Conservation (phyloP, 2,113 vertebrate species). For the Geococcyx californianus region DNA sequence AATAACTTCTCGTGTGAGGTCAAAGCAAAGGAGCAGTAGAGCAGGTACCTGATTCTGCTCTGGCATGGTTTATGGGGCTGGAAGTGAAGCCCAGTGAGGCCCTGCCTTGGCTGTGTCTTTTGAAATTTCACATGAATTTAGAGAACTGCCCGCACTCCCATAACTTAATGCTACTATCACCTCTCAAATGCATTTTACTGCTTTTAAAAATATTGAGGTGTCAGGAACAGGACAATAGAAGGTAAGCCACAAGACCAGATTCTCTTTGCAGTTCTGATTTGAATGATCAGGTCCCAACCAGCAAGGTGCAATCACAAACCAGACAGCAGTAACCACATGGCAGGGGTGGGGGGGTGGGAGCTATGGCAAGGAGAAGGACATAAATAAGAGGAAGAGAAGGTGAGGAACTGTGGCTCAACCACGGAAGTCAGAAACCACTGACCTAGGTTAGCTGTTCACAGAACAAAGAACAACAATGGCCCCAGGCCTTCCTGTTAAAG, state of each 20-base stretch:
- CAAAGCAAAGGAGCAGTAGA: neutral
- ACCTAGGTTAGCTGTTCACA: neutral
- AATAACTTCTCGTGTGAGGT: neutral
- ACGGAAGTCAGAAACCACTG: neutral
- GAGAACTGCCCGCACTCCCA: neutral
- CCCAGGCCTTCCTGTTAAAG: neutral
- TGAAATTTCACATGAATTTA: neutral
- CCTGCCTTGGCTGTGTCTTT: neutral
- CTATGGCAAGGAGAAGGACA: neutral
- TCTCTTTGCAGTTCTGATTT: neutral
- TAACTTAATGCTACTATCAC: neutral
- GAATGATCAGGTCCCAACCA: neutral
- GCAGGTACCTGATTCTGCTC: neutral
- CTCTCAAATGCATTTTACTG: neutral
- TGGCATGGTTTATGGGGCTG: neutral
- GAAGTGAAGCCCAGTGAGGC: neutral
- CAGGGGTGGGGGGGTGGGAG: neutral
- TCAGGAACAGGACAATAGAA: neutral
- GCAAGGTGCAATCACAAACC: neutral
- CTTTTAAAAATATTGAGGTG: neutral
- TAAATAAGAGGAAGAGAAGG: neutral
- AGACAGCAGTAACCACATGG: rapidly evolving
- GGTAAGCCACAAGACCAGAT: neutral
- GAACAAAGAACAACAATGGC: rapidly evolving
- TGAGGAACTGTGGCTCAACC: neutral